Evolutionary conservation across 2,797 vertebrate genomes (phyloP).

Genomic region (Chrosomus eos): DNA sequence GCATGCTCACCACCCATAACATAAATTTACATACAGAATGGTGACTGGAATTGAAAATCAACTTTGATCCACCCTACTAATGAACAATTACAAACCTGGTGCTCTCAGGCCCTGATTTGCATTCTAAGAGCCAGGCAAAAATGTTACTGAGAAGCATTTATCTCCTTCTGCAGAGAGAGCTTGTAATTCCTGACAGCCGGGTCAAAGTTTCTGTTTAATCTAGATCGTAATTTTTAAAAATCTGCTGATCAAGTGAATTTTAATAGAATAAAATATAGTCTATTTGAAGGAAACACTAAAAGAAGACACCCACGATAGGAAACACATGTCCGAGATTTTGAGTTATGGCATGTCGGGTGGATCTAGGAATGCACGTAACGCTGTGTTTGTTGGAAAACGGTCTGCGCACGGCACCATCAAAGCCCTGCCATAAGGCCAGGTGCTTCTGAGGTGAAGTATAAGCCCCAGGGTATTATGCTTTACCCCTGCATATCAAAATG

Average conservation of each 20-base stretch:
- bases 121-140: conserved; percentile 75
- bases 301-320: conserved; percentile 71
- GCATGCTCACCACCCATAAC: conserved; percentile 47
- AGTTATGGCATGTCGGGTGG: conserved; percentile 63
- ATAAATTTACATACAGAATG: conserved; percentile 59
- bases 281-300: conserved; percentile 72
- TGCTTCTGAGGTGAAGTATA: conserved; percentile 50
- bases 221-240: conserved; percentile 79
- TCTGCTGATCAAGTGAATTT: conserved; percentile 82
- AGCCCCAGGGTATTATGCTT: conserved; percentile 50
- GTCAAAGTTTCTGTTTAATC: conserved; percentile 85
- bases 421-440: conserved; percentile 43
- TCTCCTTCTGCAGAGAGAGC: conserved; percentile 81
- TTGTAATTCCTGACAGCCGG: conserved; percentile 83
- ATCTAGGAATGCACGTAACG: conserved; percentile 57
- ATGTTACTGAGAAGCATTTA: conserved; percentile 82
- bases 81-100: conserved; percentile 80
- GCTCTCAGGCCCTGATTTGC: conserved; percentile 79
- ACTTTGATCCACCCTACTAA: conserved; percentile 80
- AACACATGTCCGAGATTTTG: conserved; percentile 62
- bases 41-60: conserved; percentile 80
- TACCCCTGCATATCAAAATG: conserved; percentile 48
- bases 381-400: conserved; percentile 49
- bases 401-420: conserved; percentile 49
- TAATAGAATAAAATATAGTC: conserved; percentile 77